Evolutionary conservation across 2,113 vertebrate genomes (phyloP).

Genomic region (Crotophaga sulcirostris): DNA sequence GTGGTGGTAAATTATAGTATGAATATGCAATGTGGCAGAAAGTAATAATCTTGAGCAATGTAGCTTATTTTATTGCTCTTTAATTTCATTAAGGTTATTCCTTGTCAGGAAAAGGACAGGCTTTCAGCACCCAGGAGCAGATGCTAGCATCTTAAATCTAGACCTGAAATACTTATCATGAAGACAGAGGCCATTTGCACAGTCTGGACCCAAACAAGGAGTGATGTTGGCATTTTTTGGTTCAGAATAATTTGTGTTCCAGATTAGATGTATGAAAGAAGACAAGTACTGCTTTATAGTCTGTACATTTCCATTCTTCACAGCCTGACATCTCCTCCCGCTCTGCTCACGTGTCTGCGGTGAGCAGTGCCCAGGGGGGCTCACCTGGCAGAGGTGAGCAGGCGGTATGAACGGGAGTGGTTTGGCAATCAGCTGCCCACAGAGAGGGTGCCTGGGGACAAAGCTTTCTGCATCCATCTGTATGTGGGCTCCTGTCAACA

Average conservation of each 20-base stretch:
- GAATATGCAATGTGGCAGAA: slow-evolving; percentile 46
- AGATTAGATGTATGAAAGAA: neutral
- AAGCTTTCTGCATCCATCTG: too few relatives aligned
- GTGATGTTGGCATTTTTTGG: neutral
- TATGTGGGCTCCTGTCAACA: neutral
- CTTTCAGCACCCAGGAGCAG: slow-evolving; percentile 13
- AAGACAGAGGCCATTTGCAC: neutral
- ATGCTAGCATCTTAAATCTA: neutral
- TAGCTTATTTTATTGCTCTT: slow-evolving; percentile 37
- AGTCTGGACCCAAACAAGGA: neutral
- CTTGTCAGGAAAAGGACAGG: neutral
- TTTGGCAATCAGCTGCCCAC: neutral
- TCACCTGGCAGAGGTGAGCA: neutral
- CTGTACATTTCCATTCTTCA: neutral
- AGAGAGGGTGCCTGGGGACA: neutral
- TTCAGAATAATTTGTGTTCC: neutral
- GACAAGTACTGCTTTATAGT: neutral
- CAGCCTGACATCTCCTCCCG: neutral
- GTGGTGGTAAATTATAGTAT: slow-evolving; percentile 52
- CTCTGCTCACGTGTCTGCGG: accelerated
- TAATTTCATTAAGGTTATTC: slow-evolving; percentile 18
- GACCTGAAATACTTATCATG: neutral
- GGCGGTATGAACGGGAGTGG: accelerated
- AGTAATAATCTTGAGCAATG: slow-evolving; percentile 59
- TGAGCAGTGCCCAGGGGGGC: neutral